These are phyloP conservation scores for Uria aalge DNA, from an alignment of 2,113 vertebrate genomes.

Conservation along the genomic window DNA sequence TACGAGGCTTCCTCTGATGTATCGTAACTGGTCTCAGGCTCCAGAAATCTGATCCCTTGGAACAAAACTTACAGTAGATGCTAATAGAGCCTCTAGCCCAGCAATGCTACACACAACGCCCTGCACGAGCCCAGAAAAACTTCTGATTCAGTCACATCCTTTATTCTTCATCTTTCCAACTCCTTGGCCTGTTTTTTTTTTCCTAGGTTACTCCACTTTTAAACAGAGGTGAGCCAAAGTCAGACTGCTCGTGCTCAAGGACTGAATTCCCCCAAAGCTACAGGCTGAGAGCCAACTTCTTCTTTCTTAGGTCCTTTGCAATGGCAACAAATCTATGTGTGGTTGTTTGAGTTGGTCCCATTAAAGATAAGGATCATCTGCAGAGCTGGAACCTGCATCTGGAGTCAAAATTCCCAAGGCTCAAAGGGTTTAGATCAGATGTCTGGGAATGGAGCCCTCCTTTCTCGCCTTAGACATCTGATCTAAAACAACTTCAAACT, in stretches of 20 bases:
- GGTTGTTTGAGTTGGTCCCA: background rate
- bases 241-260: background rate
- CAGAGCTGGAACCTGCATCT: conserved; percentile 40
- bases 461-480: conserved; percentile 17
- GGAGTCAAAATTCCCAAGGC: conserved; percentile 41
- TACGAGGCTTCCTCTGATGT: conserved; percentile 60
- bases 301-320: background rate
- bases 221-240: background rate
- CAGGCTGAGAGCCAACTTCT: background rate
- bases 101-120: background rate
- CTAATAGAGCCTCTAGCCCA: background rate
- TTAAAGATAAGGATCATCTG: conserved; percentile 52
- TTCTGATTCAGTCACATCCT: background rate
- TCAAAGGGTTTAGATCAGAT: conserved; percentile 38
- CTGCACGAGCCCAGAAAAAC: background rate
- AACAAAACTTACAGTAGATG: conserved; percentile 51
- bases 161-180: background rate
- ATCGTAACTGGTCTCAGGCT: conserved; percentile 61
- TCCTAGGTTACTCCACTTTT: background rate
- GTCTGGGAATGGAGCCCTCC: conserved; percentile 40
- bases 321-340: background rate
- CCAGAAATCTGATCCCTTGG: conserved; percentile 59
- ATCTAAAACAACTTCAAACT: conserved; percentile 36
- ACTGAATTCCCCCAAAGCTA: background rate
- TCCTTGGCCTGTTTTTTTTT: background rate